Conservation (phyloP, 2,113 vertebrate genomes). For the Corythornis madagascariensis region DNA sequence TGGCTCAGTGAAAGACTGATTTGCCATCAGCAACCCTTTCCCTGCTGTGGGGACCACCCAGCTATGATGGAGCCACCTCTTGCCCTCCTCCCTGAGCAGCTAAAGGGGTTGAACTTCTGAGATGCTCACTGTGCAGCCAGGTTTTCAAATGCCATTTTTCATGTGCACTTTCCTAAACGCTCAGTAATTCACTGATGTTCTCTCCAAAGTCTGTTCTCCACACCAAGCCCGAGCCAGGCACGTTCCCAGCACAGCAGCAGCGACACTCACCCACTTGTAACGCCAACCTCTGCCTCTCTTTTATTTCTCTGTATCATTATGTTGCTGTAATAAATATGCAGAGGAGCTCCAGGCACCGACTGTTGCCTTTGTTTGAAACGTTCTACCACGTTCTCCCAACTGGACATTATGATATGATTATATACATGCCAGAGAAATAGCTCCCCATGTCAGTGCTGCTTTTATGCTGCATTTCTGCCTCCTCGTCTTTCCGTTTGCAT, state of each 20-base stretch:
- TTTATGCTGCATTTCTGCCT: neutral
- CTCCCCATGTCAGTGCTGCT: neutral
- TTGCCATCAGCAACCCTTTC: neutral
- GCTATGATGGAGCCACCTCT: neutral
- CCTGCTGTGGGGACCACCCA: neutral
- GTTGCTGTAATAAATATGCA: conserved; percentile 48
- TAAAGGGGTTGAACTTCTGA: neutral
- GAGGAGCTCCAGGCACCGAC: conserved; percentile 4
- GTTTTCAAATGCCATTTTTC: neutral
- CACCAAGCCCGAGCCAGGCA: neutral
- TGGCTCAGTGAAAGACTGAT: neutral
- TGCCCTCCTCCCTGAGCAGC: neutral
- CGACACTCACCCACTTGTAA: neutral
- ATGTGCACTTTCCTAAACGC: neutral
- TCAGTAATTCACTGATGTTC: neutral
- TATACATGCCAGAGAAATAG: conserved; percentile 21
- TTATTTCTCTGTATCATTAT: conserved; percentile 48
- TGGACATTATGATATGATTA: conserved; percentile 43
- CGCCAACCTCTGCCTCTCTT: neutral
- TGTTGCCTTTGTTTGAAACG: neutral
- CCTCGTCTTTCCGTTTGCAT: neutral
- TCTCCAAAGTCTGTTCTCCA: neutral
- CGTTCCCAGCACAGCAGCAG: neutral
- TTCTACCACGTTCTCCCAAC: conserved; percentile 11
- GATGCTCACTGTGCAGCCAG: neutral